Percentiles rank a stretch among this genome's conserved stretches.
phyloP scores from a whole-genome alignment of 92 coral and sea anemone genomes.

The Pocillopora meandrina region DNA sequence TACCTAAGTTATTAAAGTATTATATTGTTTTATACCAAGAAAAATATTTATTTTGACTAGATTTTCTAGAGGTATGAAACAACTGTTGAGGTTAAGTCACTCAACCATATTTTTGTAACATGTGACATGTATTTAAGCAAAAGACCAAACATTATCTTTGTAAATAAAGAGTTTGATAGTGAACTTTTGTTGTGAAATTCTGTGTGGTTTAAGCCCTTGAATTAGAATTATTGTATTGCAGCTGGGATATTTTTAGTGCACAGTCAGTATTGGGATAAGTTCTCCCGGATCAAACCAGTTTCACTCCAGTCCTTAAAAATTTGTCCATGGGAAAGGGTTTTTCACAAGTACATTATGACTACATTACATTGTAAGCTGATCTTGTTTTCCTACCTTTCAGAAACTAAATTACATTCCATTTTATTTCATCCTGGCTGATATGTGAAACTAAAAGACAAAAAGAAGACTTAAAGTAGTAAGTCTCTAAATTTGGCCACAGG shows the following conservation, averaged over 20 bases:
- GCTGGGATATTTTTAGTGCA: background rate
- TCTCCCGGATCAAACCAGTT: too few species aligned
- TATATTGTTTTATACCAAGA: background rate
- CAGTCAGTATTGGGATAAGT: too few species aligned
- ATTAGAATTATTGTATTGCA: background rate
- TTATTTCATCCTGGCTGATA: too few species aligned
- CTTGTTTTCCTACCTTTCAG: too few species aligned
- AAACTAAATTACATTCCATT: too few species aligned
- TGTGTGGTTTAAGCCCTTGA: background rate
- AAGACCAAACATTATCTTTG: background rate
- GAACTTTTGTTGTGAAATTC: background rate
- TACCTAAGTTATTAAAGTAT: background rate
- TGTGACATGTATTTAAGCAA: background rate
- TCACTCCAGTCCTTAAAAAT: too few species aligned
- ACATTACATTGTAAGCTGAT: too few species aligned
- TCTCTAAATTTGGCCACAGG: too few species aligned
- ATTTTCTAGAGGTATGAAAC: background rate
- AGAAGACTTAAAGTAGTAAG: too few species aligned
- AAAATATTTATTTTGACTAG: constrained; percentile 20
- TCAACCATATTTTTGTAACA: background rate
- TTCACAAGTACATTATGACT: too few species aligned
- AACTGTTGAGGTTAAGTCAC: background rate
- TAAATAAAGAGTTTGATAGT: constrained; percentile 28
- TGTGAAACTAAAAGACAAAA: too few species aligned
- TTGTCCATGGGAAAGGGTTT: too few species aligned